These are phyloP conservation scores for Megaceryle torquata DNA, from an alignment of 2,113 vertebrate genomes.

Conservation along the genomic window DNA sequence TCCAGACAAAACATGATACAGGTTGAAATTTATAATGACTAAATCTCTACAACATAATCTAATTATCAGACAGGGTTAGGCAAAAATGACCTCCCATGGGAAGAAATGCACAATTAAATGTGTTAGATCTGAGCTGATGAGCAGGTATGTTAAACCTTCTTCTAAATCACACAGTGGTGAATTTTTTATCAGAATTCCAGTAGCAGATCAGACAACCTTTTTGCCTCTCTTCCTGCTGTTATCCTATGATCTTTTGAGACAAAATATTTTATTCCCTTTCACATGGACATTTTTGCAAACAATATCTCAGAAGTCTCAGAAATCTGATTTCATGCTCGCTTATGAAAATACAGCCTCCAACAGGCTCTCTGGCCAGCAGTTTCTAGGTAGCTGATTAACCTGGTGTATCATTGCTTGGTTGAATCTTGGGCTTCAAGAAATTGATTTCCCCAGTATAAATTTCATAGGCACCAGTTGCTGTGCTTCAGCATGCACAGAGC, in stretches of 20 bases:
- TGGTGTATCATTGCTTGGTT: neutral
- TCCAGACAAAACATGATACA: constrained; percentile 55
- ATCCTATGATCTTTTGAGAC: constrained; percentile 10
- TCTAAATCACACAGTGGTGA: constrained; percentile 17
- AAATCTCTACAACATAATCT: constrained; percentile 61
- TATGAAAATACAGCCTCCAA: neutral
- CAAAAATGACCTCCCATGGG: constrained; percentile 64
- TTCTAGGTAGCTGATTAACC: neutral
- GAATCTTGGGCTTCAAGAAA: neutral
- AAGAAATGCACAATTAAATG: constrained; percentile 60
- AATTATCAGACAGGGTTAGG: constrained; percentile 65
- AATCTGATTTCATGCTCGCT: neutral
- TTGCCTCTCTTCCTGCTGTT: constrained; percentile 3
- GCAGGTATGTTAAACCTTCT: constrained; percentile 44
- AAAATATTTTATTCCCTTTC: constrained; percentile 44
- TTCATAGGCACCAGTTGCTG: neutral
- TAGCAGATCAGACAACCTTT: constrained; percentile 42
- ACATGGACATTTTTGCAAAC: neutral
- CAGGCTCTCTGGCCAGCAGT: neutral
- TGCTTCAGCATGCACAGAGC: neutral
- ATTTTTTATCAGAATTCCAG: constrained; percentile 45
- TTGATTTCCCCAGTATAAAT: neutral
- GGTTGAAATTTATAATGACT: constrained; percentile 62
- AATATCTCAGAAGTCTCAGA: neutral
- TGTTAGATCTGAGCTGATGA: constrained; percentile 63